Base-by-base conservation (phyloP, 2,797 vertebrate genomes). In the Crocidura indochinensis region DNA sequence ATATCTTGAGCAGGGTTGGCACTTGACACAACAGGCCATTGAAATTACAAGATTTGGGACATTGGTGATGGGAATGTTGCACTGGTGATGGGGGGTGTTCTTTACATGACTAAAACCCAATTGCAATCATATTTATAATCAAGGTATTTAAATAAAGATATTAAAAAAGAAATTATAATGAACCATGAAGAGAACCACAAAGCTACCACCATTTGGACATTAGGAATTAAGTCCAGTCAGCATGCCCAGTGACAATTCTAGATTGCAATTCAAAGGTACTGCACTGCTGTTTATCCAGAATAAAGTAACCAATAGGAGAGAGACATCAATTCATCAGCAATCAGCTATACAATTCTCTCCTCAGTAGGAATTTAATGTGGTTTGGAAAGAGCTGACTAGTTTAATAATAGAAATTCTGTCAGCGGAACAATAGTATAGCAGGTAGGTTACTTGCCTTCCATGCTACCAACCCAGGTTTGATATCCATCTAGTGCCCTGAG, bases 361-460 rank as follows among this genome's bases (percentile, higher is more conserved):
- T 56, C 60, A 88, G 56, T 69, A 78, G 82, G 14, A 74, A 53
- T 62, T 31, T 46, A 44, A 31, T 15, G 7, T n/a, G 53, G n/a
- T 77, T 79, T 88, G 73, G 46, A 27, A 77, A 56, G 79, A 90
- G 27, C 69, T 83, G 11, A 12, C 64, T 80, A 60, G 74, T 29
- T 88, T 90, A 44, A 79, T 44, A 91, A 87, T 27, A 85, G 53
- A 87, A 84, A 65, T 79, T 27, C 51, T 64, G 15, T 17, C 6
- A 60, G 17, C 20, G 56, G 19, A 60, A 17, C 20, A 20, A 20
- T 60, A 4, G 56, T 60, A 60, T 20, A 20, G 56, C 19, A 60
- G 56, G 56, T 20, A 60, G 17, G 56, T 17, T 20, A 60, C 56
- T 60, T 60, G 56, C 15, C 56, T 60, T 60, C 17, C 3, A 60